Conservation (phyloP, 2,113 vertebrate genomes). For the Gyps fulvus region DNA sequence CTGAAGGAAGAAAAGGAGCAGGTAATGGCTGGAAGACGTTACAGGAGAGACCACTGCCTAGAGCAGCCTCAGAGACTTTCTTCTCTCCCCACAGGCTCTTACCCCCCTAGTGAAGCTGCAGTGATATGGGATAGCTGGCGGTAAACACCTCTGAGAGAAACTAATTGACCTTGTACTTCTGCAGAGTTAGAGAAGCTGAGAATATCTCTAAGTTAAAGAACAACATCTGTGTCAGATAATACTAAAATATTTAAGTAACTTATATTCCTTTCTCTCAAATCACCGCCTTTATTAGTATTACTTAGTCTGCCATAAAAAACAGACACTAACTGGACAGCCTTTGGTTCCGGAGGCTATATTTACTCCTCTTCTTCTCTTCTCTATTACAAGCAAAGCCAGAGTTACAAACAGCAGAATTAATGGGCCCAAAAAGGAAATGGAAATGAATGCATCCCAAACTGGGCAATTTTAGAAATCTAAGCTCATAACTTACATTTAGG, state of each 20-base stretch:
- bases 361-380: neutral
- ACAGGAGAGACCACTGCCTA: neutral
- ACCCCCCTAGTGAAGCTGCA: neutral
- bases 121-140: neutral
- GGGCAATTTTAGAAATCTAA: neutral
- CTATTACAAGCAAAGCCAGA: neutral
- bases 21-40: neutral
- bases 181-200: neutral
- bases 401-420: neutral
- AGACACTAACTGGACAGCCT: neutral
- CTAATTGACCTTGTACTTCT: neutral
- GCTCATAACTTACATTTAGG: neutral
- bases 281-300: neutral
- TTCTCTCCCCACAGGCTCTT: neutral
- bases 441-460: neutral
- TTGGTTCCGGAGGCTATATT: neutral
- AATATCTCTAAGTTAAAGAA: neutral
- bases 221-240: neutral
- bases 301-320: neutral
- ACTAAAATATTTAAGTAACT: neutral
- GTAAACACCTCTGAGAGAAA: neutral
- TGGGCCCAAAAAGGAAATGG: neutral
- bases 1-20: neutral
- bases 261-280: neutral
- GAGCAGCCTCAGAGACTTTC: neutral